Evolutionary conservation across 1,140 invertebrate genomes (phyloP).

Genomic region (Lethocerus indicus): DNA sequence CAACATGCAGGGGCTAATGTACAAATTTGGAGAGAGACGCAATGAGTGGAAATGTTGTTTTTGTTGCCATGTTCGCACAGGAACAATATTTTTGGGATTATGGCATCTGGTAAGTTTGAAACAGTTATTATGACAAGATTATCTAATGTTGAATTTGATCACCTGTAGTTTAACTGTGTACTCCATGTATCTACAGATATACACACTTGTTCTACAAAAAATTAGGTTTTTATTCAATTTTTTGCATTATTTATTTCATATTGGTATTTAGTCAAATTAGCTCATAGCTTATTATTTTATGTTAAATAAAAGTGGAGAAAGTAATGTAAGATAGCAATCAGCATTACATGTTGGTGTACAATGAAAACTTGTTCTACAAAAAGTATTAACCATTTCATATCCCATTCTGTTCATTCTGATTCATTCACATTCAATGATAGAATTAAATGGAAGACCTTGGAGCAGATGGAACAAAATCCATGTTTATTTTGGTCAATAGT

Average conservation of each 20-base stretch:
- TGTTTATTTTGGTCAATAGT: no score
- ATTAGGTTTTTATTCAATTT: neutral
- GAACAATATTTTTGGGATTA: slow-evolving; percentile 58
- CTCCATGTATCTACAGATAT: neutral
- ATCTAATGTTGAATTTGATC: neutral
- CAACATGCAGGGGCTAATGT: slow-evolving; percentile 15
- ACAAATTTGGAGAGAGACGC: slow-evolving; percentile 24
- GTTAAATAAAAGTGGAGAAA: no score
- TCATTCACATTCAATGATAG: no score
- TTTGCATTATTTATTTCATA: neutral
- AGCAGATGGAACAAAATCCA: no score
- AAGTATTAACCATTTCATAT: no score
- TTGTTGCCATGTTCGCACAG: slow-evolving; percentile 67
- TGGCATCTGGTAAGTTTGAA: slow-evolving; percentile 65
- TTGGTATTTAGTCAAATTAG: neutral
- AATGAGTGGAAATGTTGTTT: slow-evolving; percentile 61
- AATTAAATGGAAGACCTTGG: no score
- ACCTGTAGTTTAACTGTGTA: neutral
- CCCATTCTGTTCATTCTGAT: no score
- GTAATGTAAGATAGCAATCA: no score
- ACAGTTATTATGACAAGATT: neutral
- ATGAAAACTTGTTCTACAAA: no score
- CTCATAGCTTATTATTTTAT: no score
- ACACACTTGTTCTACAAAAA: neutral
- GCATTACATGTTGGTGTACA: no score